Base-by-base conservation (phyloP, 2,113 vertebrate species). In the Turnix velox region DNA sequence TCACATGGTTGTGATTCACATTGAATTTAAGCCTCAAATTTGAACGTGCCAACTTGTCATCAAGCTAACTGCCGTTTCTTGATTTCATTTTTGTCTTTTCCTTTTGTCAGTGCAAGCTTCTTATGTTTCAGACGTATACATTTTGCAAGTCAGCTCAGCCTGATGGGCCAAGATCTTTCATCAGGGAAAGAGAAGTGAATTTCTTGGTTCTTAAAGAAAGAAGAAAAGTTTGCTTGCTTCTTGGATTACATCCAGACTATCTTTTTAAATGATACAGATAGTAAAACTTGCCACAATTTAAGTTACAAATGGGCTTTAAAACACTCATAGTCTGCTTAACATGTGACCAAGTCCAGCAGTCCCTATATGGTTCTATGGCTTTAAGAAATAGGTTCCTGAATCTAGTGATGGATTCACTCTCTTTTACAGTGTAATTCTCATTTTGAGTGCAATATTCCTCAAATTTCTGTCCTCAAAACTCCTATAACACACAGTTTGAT, bases 91-190 rank as follows among this genome's bases (percentile, higher is more conserved):
- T 90, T 95, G 76, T 49, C 51, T 85, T 94, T 97, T 94, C 65
- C 54, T 95, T 95, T 84, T 95, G 88, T 91, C 78, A 93, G 23
- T 79, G 82, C 65, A 87, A 72, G 75, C 49, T 91, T 96, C 94
- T 96, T 96, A 22, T 75, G 19, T 91, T 96, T 96, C 94, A 95
- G 81, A 75, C 61, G 40, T 90, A 93, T 51, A 88, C 86, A 74
- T 94, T 81, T 78, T 88, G 85, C 0, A 0, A 94, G 72, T 72
- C 87, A 94, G 85, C 46, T 86, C 93, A 88, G 90, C 35, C 68
- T 77, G 78, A 68, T 86, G 82, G 95, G 90, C 90, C 85, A 95
- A 82, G 43, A 92, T 93, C 96, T 96, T 96, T 96, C 95, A 93
- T 88, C 91, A 65, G 65, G 90, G 67, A 80, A 92, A 92, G 93